Evolutionary conservation across 2,888 invertebrate species (phyloP), one percentile per base, ranked within the genome.

Genomic region (Agrochola circellaris): DNA sequence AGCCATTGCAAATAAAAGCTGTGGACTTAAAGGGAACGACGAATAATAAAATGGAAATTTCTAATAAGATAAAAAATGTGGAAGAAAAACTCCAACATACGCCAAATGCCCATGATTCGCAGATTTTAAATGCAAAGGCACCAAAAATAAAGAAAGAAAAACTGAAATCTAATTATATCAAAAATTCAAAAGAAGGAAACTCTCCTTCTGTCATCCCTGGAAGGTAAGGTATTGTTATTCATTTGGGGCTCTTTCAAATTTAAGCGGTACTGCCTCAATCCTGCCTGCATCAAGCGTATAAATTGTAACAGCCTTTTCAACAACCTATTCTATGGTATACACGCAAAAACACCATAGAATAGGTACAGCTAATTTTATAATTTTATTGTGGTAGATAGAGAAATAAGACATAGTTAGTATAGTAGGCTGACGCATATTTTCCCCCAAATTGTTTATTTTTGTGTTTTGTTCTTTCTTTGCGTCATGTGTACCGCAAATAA

Each of bases 61-160:
- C 30, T 5, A 79, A 58, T 65, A 83, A 70, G n/a, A 17, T 15
- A 15, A 89, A 77, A 73, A 60, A 58, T 30, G 2, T 54, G 11
- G 75, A 79, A 74, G 73, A 78, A 2, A 80, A 72, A 51, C 20
- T 48, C 3, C 67, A 73, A 58, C 45, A 65, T n/a, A 4, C 38
- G 0, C 54, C 71, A 54, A 75, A 62, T 61, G 48, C 54, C 30
- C 74, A 48, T n/a, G 73, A 81, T n/a, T 11, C 68, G 1, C 72
- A 66, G 6, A 75, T 69, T 17, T 17, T 60, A 42, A 82, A 82
- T 56, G 38, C 67, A 34, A 86, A 77, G 38, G 20, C 42, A 66
- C n/a, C 66, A 56, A 87, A 81, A 77, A 23, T 70, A 58, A 87
- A 84, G 48, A 85, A 85, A 74, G 76, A 78, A 51, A 89, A 77